A percentile compares a stretch with the other conserved stretches of the same genome.
Conservation (phyloP, 2,113 vertebrate genomes). For the Gallinago paraguaiae region DNA sequence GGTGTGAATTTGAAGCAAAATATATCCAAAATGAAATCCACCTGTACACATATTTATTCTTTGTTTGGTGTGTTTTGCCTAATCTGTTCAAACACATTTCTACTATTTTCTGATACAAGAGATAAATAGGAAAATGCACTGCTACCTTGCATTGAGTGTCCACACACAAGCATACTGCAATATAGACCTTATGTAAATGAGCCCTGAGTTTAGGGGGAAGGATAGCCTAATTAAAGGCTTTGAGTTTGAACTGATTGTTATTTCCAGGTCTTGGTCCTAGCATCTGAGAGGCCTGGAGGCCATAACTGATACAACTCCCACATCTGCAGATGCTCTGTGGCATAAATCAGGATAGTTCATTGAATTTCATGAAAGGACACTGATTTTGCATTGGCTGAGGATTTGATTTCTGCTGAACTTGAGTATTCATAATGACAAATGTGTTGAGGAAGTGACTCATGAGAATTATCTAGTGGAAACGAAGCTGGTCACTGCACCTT, state of each 20-base stretch:
- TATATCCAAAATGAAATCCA: neutral
- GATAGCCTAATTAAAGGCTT: neutral
- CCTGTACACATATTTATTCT: neutral
- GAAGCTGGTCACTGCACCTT: neutral
- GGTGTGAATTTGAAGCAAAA: neutral
- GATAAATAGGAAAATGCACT: neutral
- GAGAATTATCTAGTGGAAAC: neutral
- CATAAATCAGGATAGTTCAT: neutral
- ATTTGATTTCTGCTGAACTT: neutral
- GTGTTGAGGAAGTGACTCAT: neutral
- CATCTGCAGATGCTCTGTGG: neutral
- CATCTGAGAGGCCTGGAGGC: neutral
- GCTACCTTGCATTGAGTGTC: neutral
- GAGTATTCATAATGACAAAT: neutral
- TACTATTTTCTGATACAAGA: neutral
- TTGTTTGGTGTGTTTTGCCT: neutral
- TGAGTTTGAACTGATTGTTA: neutral
- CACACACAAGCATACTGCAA: neutral
- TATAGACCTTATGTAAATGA: neutral
- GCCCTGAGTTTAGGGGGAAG: neutral
- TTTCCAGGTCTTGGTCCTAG: neutral
- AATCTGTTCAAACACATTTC: neutral
- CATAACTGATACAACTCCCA: neutral
- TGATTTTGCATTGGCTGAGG: neutral
- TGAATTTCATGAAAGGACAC: slow-evolving; percentile 19